Percentiles rank a stretch among this genome's conserved stretches.
phyloP scores from a whole-genome alignment of 2,797 vertebrate genomes.

The Miichthys miiuy region DNA sequence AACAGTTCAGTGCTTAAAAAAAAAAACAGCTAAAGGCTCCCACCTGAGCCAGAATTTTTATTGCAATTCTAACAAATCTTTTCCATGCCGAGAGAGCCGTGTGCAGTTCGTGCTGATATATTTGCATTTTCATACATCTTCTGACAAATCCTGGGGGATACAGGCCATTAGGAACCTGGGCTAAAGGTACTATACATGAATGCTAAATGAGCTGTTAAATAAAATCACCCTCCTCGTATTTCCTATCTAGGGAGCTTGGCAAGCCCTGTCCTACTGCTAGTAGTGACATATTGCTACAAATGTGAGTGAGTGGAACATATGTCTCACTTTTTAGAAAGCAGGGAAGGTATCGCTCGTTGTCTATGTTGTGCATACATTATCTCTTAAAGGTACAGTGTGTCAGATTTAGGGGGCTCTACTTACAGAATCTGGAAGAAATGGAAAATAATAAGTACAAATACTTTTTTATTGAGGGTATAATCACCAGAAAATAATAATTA shows the following conservation, averaged over 20 bases:
- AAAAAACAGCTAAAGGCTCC: constrained; percentile 39
- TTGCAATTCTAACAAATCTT: constrained; percentile 50
- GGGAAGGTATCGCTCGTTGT: constrained; percentile 6
- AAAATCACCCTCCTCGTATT: constrained; percentile 77
- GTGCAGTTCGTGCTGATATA: constrained; percentile 66
- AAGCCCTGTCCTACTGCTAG: constrained; percentile 39
- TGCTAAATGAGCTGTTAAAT: constrained; percentile 83
- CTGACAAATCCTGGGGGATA: constrained; percentile 75
- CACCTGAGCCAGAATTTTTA: constrained; percentile 43
- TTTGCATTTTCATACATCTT: constrained; percentile 81
- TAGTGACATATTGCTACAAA: constrained; percentile 62
- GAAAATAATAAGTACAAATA: too few relatives aligned
- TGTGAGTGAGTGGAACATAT: constrained; percentile 57
- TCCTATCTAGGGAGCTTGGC: constrained; percentile 57
- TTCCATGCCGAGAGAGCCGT: constrained; percentile 39
- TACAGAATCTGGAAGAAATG: too few relatives aligned
- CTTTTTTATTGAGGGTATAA: too few relatives aligned
- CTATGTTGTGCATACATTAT: constrained; percentile 9
- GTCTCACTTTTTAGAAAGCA: constrained; percentile 46
- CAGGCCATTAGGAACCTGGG: constrained; percentile 73
- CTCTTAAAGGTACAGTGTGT: background rate
- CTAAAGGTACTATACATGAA: constrained; percentile 78
- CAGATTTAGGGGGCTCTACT: too few relatives aligned
- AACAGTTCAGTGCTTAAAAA: constrained; percentile 18
- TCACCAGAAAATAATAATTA: too few relatives aligned